These are phyloP conservation scores for Phaenicophaeus curvirostris DNA, from an alignment of 2,797 vertebrate genomes.

Conservation along the genomic window DNA sequence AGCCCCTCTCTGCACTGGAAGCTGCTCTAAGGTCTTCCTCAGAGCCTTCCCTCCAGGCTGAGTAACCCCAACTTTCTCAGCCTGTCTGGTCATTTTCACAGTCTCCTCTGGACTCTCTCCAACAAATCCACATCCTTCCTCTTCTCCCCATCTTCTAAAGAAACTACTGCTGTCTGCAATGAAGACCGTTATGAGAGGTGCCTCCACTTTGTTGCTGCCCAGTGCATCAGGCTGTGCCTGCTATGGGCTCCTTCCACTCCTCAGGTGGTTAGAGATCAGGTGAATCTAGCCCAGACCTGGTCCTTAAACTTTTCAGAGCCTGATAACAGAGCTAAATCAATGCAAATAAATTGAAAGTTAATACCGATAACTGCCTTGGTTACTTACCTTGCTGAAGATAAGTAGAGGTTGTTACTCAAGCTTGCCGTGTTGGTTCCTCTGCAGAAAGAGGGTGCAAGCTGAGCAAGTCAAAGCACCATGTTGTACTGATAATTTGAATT, in stretches of 20 bases:
- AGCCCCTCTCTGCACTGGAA: too few species aligned
- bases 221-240: rapidly evolving
- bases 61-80: too few species aligned
- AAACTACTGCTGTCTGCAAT: not conserved
- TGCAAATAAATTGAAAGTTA: not conserved
- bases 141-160: not conserved
- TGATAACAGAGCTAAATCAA: not conserved
- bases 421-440: not conserved
- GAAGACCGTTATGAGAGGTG: not conserved
- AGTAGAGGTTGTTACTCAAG: not conserved
- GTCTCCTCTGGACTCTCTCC: too few species aligned
- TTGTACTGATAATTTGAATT: not conserved
- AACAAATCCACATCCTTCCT: too few species aligned
- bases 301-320: not conserved
- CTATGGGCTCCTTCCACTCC: not conserved
- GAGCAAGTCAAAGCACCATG: not conserved
- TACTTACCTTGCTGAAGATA: not conserved
- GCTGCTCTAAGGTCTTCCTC: too few species aligned
- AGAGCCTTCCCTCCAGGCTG: too few species aligned
- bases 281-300: not conserved
- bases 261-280: not conserved
- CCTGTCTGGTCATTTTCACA: too few species aligned
- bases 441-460: not conserved
- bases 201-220: not conserved
- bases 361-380: not conserved